A percentile compares a stretch with the other conserved stretches of the same genome.
These are phyloP conservation scores for Caenorhabditis angaria DNA, from an alignment of 2,888 invertebrate species.

Conservation along the genomic window DNA sequence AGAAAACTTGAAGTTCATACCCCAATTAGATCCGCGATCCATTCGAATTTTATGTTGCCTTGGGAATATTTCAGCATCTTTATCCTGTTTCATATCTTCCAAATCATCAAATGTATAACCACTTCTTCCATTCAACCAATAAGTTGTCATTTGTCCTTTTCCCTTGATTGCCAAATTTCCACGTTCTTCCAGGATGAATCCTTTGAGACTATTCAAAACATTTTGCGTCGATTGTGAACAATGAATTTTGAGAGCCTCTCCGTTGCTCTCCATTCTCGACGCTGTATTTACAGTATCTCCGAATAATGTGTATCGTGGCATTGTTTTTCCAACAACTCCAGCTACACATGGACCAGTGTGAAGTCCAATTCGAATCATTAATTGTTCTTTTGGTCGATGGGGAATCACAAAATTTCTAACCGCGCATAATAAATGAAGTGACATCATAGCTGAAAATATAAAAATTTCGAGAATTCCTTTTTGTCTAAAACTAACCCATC, in stretches of 20 bases:
- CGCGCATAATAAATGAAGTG: conserved; percentile 68
- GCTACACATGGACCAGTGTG: conserved; percentile 73
- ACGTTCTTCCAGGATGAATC: conserved; percentile 67
- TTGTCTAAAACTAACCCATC: no score
- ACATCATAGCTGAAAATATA: conserved; percentile 67
- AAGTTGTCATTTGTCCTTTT: conserved; percentile 72
- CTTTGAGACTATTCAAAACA: conserved; percentile 45
- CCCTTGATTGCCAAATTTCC: conserved; percentile 70
- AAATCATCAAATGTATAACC: conserved; percentile 58
- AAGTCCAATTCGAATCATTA: conserved; percentile 71
- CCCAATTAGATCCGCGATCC: conserved; percentile 44
- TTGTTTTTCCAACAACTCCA: conserved; percentile 74
- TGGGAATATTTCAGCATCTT: conserved; percentile 63
- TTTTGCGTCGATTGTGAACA: conserved; percentile 61
- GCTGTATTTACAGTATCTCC: conserved; percentile 75
- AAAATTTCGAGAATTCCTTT: no score
- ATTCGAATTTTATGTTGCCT: conserved; percentile 26
- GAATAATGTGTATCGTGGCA: conserved; percentile 73
- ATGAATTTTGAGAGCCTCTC: conserved; percentile 76
- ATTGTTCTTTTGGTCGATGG: conserved; percentile 60
- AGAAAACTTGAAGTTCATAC: conserved; percentile 17
- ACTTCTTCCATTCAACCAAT: conserved; percentile 64
- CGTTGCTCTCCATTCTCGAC: conserved; percentile 79
- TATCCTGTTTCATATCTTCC: conserved; percentile 26
- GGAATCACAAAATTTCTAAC: conserved; percentile 69